A percentile compares a stretch with the other conserved stretches of the same genome.
These are phyloP conservation scores for Vannuccia rotundouncinata DNA, from an alignment of 2,888 invertebrate species.

Conservation along the genomic window DNA sequence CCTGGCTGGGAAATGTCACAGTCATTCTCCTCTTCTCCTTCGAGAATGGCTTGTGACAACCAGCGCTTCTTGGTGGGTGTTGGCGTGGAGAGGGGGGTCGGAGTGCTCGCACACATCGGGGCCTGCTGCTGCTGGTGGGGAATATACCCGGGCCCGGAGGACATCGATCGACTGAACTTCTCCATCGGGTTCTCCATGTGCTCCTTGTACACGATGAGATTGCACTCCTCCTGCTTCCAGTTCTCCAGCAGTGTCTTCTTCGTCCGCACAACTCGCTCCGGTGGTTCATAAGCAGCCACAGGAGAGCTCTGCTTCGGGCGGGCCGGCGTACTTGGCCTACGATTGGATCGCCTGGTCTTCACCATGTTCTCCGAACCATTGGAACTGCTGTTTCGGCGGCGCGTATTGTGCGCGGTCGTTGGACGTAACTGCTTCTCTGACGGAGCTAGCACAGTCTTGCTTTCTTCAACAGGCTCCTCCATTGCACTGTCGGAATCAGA, in stretches of 20 bases:
- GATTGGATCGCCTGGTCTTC: not conserved
- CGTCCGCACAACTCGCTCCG: not conserved
- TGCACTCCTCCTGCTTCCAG: constrained; percentile 27
- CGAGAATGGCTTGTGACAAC: constrained; percentile 15
- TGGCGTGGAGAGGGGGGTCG: not conserved
- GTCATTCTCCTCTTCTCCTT: not conserved
- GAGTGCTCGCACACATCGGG: not conserved
- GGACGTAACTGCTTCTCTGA: not conserved
- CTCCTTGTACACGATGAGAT: constrained; percentile 30
- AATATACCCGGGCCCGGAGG: not conserved
- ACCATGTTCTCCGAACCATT: not conserved
- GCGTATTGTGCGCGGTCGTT: not conserved
- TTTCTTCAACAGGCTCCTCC: not conserved
- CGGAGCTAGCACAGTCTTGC: no score
- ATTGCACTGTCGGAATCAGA: constrained; percentile 2
- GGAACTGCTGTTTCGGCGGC: not conserved
- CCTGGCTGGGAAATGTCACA: not conserved
- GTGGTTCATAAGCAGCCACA: not conserved
- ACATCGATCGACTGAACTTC: constrained; percentile 27
- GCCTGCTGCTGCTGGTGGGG: not conserved
- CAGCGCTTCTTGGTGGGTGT: constrained; percentile 32
- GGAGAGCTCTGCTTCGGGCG: not conserved
- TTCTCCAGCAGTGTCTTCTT: not conserved
- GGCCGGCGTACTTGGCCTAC: not conserved
- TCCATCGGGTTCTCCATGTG: constrained; percentile 33